Evolutionary conservation across 2,113 vertebrate species (phyloP).

Genomic region (Ceyx melanurus): DNA sequence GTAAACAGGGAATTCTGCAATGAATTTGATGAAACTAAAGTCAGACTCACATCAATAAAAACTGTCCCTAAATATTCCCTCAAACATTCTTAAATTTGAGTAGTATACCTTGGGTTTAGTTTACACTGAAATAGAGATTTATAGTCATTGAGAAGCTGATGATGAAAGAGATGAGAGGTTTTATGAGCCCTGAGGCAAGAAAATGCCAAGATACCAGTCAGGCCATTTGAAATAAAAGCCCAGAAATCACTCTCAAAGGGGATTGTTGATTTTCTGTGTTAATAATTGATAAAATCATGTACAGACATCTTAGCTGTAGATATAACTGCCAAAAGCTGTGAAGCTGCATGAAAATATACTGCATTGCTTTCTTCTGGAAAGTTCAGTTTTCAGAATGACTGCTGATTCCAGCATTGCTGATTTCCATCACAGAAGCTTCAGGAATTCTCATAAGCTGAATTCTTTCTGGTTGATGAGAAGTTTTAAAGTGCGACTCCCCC

Average conservation of each 20-base stretch:
- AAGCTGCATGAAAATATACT: neutral
- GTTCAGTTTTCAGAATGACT: neutral
- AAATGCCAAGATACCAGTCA: conserved; percentile 13
- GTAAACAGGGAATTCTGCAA: neutral
- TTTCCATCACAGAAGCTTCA: neutral
- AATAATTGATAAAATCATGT: conserved; percentile 64
- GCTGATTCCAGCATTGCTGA: neutral
- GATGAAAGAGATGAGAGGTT: neutral
- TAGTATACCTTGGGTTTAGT: neutral
- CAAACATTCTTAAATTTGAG: conserved; percentile 6
- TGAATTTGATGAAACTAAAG: neutral
- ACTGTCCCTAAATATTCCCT: neutral
- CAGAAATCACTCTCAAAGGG: conserved; percentile 15
- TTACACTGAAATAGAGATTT: neutral
- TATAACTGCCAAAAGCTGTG: conserved; percentile 15
- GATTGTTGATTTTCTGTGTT: conserved; percentile 30
- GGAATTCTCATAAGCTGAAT: neutral
- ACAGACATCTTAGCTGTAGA: neutral
- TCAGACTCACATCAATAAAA: neutral
- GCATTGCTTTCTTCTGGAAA: neutral
- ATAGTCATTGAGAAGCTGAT: neutral
- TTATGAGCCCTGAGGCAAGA: conserved; percentile 29
- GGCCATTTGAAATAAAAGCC: conserved; percentile 35
- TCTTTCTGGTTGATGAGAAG: neutral
- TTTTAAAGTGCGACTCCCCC: neutral